Conservation (phyloP, 64 coral and sea anemone species). For the Porites lutea region DNA sequence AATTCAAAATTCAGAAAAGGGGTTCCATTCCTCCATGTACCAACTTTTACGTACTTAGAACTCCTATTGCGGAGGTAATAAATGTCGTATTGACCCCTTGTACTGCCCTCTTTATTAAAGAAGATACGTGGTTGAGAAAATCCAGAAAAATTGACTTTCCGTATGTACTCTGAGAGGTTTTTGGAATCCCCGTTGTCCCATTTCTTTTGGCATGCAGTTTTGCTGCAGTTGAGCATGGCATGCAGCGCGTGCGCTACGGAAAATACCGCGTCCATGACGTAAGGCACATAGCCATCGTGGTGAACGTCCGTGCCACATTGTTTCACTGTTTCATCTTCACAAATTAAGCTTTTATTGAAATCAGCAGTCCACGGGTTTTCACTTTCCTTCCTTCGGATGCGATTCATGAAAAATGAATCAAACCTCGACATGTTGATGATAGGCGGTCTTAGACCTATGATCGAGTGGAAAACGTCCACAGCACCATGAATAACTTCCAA, state of each 20-base stretch:
- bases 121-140: slow-evolving; percentile 49
- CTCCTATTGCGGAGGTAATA: slow-evolving; percentile 47
- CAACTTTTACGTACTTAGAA: slow-evolving; percentile 47
- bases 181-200: slow-evolving; percentile 16
- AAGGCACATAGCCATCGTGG: slow-evolving; percentile 65
- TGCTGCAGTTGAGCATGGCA: slow-evolving; percentile 40
- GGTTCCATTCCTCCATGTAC: slow-evolving; percentile 50
- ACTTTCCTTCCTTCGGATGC: neutral
- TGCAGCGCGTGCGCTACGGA: slow-evolving; percentile 72
- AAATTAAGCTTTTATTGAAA: slow-evolving; percentile 27
- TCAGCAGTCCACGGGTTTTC: slow-evolving; percentile 46
- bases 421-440: slow-evolving; percentile 37
- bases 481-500: slow-evolving; percentile 51
- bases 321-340: neutral
- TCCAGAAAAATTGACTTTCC: slow-evolving; percentile 64
- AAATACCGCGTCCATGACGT: slow-evolving; percentile 69
- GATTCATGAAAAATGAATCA: slow-evolving; percentile 5
- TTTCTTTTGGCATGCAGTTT: slow-evolving; percentile 15
- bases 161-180: slow-evolving; percentile 52
- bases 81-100: slow-evolving; percentile 55
- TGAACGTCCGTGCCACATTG: slow-evolving; percentile 46
- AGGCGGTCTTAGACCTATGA: slow-evolving; percentile 63
- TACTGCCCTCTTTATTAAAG: slow-evolving; percentile 48
- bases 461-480: slow-evolving; percentile 25
- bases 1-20: slow-evolving; percentile 16